Evolutionary conservation across 2,888 invertebrate genomes (phyloP).

Genomic region (Ceramica pisi): DNA sequence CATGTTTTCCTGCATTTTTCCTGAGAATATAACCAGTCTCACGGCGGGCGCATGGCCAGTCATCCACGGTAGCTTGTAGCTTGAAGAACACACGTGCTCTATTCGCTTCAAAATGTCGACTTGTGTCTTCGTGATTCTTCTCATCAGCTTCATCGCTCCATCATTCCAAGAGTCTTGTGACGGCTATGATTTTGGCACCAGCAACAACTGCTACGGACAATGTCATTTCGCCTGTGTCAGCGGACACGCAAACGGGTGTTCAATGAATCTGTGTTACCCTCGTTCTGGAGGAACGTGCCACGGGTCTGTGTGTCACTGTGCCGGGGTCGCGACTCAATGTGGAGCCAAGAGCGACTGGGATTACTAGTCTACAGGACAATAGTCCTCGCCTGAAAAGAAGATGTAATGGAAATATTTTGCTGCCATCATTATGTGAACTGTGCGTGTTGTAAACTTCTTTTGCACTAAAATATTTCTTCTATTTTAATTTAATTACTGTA

Average conservation of each 20-base stretch:
- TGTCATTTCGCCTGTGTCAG: conserved; percentile 18
- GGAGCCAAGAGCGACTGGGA: not conserved
- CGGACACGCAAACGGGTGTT: conserved; percentile 26
- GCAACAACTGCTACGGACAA: conserved; percentile 26
- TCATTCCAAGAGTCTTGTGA: conserved; percentile 31
- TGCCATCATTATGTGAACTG: not conserved
- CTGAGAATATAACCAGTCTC: not conserved
- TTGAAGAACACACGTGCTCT: no score
- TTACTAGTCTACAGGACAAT: not conserved
- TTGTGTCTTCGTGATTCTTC: not conserved
- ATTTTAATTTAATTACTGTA: not conserved
- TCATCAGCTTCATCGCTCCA: conserved; percentile 4
- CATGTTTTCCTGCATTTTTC: not conserved
- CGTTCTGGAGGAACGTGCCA: conserved; percentile 18
- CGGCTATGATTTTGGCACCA: conserved; percentile 34
- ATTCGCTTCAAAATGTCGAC: conserved; percentile 16
- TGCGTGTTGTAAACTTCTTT: not conserved
- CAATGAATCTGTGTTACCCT: conserved; percentile 18
- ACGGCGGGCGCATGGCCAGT: conserved; percentile 7
- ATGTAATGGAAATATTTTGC: not conserved
- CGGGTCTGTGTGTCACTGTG: conserved; percentile 21
- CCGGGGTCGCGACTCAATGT: conserved; percentile 7
- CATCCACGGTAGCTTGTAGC: no score
- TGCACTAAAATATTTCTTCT: not conserved
- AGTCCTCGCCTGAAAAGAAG: not conserved